Percentiles rank a stretch among this genome's conserved stretches.
Conservation (phyloP, 2,113 vertebrate genomes). For the Daubentonia madagascariensis region DNA sequence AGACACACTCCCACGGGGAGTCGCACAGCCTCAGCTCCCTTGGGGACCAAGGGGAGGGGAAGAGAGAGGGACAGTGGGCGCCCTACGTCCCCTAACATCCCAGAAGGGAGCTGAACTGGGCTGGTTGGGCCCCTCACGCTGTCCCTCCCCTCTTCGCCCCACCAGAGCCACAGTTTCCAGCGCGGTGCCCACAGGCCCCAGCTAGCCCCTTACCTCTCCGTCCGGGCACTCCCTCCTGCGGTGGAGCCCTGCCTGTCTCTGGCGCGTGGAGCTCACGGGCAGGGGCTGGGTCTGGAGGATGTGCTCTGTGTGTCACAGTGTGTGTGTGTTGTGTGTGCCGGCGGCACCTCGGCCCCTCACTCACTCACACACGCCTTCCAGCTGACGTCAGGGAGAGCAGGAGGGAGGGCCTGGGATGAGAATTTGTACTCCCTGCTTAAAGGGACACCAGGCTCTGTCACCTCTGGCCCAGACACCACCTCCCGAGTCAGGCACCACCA, state of each 20-base stretch:
- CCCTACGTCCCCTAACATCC: not conserved
- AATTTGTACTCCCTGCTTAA: slow-evolving; percentile 78
- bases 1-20: not conserved
- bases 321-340: slow-evolving; percentile 48
- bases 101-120: not conserved
- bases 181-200: not conserved
- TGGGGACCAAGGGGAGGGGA: not conserved
- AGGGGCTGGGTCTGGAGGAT: slow-evolving; percentile 50
- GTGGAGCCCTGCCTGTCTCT: not conserved
- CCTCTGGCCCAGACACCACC: not conserved
- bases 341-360: slow-evolving; percentile 69
- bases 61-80: not conserved
- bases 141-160: not conserved
- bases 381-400: slow-evolving; percentile 82
- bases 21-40: not conserved
- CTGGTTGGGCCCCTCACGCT: not conserved
- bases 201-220: slow-evolving; percentile 52
- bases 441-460: slow-evolving; percentile 45
- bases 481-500: not conserved
- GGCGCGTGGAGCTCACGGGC: not conserved
- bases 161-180: not conserved
- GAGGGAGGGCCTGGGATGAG: slow-evolving; percentile 77
- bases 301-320: not conserved
- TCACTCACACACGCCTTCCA: slow-evolving; percentile 73
- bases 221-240: slow-evolving; percentile 26